Conservation (phyloP, 2,797 vertebrate species). For the Parotocinclus haroldoi region DNA sequence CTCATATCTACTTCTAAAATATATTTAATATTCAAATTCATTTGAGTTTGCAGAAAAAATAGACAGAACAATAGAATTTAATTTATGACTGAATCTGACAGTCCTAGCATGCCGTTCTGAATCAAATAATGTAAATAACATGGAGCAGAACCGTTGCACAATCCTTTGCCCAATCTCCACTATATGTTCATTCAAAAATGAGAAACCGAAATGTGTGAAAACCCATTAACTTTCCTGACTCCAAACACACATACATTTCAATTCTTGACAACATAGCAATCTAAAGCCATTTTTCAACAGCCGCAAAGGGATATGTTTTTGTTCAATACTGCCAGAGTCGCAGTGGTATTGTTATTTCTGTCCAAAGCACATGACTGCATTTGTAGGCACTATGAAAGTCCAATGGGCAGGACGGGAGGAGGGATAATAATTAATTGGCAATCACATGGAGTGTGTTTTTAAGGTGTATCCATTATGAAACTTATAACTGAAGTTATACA, state of each 20-base stretch:
- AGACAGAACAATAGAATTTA: too few species aligned
- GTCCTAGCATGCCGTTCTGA: too few species aligned
- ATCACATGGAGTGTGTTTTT: conserved; percentile 25
- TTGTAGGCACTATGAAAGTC: conserved; percentile 37
- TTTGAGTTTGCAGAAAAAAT: too few species aligned
- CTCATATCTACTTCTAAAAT: too few species aligned
- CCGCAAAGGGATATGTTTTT: conserved; percentile 38
- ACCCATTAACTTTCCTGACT: conserved; percentile 49
- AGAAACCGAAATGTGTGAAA: conserved; percentile 47
- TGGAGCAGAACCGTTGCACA: too few species aligned
- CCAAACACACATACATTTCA: conserved; percentile 40
- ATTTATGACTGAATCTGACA: too few species aligned
- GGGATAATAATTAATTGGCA: conserved; percentile 46
- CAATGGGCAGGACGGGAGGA: conserved; percentile 28
- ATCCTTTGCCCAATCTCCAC: too few species aligned
- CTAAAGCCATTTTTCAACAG: conserved; percentile 49
- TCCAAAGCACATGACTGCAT: conserved; percentile 39
- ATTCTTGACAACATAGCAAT: conserved; percentile 48
- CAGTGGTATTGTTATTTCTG: conserved; percentile 40
- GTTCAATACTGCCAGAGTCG: conserved; percentile 42
- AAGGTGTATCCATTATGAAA: conserved; percentile 6
- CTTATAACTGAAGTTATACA: conserved; percentile 15
- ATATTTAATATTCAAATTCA: too few species aligned
- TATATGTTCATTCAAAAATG: conserved; percentile 31
- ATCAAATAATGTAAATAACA: too few species aligned